These are phyloP conservation scores for Fregata magnificens DNA, from an alignment of 2,113 vertebrate species.

Conservation along the genomic window DNA sequence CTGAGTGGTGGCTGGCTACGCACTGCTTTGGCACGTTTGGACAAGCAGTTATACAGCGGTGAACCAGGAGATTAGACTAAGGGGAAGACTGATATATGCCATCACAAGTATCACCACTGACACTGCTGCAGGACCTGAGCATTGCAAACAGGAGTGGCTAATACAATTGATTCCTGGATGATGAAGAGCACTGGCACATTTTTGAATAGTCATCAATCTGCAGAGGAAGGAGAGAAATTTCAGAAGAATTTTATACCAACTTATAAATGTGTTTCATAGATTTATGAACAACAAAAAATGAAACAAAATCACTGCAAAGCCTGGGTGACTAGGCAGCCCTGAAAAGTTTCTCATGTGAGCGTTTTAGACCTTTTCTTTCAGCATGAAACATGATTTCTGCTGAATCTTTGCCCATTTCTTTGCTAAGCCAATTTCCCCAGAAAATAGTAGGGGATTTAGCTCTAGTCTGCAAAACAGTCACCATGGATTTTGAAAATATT, in stretches of 20 bases:
- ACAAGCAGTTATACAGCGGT: not conserved
- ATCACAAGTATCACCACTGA: no score
- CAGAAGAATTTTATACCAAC: not conserved
- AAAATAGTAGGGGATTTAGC: not conserved
- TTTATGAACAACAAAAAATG: not conserved
- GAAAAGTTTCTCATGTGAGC: not conserved
- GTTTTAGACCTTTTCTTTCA: not conserved
- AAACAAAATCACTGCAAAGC: not conserved
- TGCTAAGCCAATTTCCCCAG: not conserved
- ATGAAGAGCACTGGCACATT: not conserved
- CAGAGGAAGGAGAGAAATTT: not conserved
- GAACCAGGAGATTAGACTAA: not conserved
- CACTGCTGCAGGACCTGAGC: not conserved
- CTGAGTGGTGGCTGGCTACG: not conserved
- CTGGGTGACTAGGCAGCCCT: not conserved
- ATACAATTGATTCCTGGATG: not conserved
- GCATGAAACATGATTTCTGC: not conserved
- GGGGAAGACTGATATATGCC: not conserved
- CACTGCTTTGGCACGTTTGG: not conserved
- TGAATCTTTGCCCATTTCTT: not conserved
- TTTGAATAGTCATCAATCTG: not conserved
- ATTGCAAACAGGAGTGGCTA: accelerated
- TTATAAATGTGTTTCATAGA: not conserved
- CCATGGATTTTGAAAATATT: not conserved
- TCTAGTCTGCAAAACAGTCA: not conserved